Percentiles rank a stretch among this genome's conserved stretches.
phyloP scores from a whole-genome alignment of 30 jellyfish, hydroid and myxozoan genomes.

The Clytia hemisphaerica region DNA sequence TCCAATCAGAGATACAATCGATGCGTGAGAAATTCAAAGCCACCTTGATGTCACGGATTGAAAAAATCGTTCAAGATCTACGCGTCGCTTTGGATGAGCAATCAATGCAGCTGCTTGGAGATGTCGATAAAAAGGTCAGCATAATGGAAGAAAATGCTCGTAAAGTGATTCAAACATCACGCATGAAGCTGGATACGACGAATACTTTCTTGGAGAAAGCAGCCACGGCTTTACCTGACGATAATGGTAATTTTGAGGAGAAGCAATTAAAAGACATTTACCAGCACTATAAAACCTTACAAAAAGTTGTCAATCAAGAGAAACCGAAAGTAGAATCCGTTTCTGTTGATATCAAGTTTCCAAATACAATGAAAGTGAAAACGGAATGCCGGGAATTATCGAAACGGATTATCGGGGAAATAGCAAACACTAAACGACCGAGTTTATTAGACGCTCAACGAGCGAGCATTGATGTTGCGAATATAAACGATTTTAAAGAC shows the following conservation, averaged over 20 bases:
- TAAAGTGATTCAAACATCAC: constrained; percentile 4
- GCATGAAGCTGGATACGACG: constrained; percentile 23
- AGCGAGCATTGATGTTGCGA: constrained; percentile 12
- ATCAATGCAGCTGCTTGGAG: constrained; percentile 14
- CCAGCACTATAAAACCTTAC: constrained; percentile 1
- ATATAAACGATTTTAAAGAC: not conserved
- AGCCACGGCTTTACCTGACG: constrained; percentile 24
- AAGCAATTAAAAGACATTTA: constrained; percentile 3
- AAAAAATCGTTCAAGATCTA: constrained; percentile 22
- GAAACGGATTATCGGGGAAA: constrained; percentile 21
- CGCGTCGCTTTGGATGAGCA: constrained; percentile 34
- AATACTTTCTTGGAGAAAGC: constrained; percentile 17
- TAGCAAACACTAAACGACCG: not conserved
- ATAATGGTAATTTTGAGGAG: not conserved
- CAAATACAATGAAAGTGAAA: constrained; percentile 31
- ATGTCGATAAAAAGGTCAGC: constrained; percentile 22
- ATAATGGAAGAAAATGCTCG: not conserved
- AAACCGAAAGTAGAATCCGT: not conserved
- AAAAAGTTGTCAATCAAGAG: constrained; percentile 2
- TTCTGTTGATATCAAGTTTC: constrained; percentile 9
- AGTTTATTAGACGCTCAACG: not conserved
- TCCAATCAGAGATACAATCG: not conserved
- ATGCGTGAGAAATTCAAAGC: constrained; percentile 12
- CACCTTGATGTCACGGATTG: constrained; percentile 7
- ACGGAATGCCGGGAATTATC: constrained; percentile 29